Evolutionary conservation across 2,797 vertebrate genomes (phyloP).

Genomic region (Pangasius djambal): DNA sequence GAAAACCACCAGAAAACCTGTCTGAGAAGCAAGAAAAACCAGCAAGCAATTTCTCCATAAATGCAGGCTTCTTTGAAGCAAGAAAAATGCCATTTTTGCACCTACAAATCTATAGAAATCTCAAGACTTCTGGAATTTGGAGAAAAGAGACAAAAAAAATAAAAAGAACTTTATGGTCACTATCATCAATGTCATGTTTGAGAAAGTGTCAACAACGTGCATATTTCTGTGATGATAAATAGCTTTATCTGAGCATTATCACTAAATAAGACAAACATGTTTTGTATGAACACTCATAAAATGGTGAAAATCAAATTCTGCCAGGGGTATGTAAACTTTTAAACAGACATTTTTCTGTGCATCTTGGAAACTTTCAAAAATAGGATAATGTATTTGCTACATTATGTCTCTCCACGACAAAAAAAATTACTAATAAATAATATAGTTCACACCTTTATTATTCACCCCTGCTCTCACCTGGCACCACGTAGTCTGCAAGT

Average conservation of each 20-base stretch:
- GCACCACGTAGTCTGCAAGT: constrained; percentile 95
- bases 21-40: no score
- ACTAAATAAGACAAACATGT: background rate
- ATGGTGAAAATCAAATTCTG: background rate
- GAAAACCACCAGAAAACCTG: no score
- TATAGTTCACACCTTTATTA: background rate
- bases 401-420: background rate
- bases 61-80: no score
- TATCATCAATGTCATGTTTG: no score
- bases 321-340: background rate
- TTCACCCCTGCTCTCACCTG: constrained; percentile 76
- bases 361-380: background rate
- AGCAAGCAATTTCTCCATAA: no score
- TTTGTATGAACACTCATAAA: background rate
- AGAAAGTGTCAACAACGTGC: background rate
- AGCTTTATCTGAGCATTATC: background rate
- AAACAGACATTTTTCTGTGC: background rate
- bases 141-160: no score
- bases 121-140: no score
- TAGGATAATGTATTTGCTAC: background rate
- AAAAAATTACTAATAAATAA: background rate
- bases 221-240: background rate
- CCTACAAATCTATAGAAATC: no score
- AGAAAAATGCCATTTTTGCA: no score
- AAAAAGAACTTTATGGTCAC: no score